A percentile compares a stretch with the other conserved stretches of the same genome.
phyloP scores from a whole-genome alignment of 2,113 vertebrate species.

The Rostratula benghalensis region DNA sequence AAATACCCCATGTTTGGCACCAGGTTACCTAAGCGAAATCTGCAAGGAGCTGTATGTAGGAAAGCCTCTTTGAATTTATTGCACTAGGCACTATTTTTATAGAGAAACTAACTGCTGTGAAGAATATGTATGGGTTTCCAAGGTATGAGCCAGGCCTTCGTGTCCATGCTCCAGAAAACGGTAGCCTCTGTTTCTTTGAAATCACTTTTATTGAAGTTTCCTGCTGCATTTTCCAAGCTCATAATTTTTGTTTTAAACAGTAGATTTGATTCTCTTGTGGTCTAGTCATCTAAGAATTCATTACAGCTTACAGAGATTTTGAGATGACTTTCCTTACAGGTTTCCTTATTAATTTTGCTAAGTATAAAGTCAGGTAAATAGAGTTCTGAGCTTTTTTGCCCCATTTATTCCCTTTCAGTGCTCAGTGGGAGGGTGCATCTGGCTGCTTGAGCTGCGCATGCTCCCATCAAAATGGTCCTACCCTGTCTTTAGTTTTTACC shows the following conservation, averaged over 20 bases:
- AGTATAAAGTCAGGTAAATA: background rate
- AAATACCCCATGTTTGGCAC: background rate
- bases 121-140: background rate
- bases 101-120: background rate
- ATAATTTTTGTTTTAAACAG: background rate
- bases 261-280: background rate
- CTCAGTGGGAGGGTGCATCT: background rate
- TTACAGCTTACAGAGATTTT: background rate
- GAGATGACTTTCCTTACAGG: background rate
- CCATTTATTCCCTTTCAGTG: background rate
- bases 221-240: background rate
- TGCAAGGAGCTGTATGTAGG: background rate
- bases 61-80: background rate
- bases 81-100: background rate
- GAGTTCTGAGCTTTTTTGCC: background rate
- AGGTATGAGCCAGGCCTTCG: background rate
- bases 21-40: background rate
- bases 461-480: background rate
- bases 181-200: background rate
- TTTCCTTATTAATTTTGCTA: background rate
- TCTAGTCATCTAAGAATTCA: background rate
- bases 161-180: background rate
- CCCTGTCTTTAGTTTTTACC: background rate
- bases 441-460: background rate
- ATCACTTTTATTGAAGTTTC: background rate